Evolutionary conservation across 2,797 vertebrate genomes (phyloP).

Genomic region (Lutjanus argentimaculatus): DNA sequence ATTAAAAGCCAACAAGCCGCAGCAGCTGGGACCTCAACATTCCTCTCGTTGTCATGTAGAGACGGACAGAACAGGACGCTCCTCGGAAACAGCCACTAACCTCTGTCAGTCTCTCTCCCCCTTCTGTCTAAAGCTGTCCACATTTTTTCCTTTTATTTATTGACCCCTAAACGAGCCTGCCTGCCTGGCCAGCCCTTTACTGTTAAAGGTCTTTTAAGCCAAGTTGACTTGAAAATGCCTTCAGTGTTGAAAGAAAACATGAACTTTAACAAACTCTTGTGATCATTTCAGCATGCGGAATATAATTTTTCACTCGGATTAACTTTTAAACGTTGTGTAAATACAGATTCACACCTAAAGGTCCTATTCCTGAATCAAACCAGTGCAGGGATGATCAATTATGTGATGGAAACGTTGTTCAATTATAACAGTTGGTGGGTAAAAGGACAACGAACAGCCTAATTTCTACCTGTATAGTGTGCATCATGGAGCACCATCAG

Average conservation of each 20-base stretch:
- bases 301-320: neutral
- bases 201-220: constrained; percentile 33
- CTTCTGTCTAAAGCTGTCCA: constrained; percentile 45
- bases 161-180: constrained; percentile 41
- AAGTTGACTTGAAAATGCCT: constrained; percentile 52
- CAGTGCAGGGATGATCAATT: no score
- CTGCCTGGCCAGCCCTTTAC: constrained; percentile 9
- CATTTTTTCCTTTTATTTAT: constrained; percentile 49
- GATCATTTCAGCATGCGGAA: constrained; percentile 9
- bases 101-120: constrained; percentile 56
- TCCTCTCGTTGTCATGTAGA: constrained; percentile 74
- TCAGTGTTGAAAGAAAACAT: constrained; percentile 38
- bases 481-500: no score
- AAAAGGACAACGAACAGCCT: no score
- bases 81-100: constrained; percentile 67
- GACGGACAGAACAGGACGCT: constrained; percentile 62
- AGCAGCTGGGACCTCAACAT: constrained; percentile 79
- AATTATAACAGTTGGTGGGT: no score
- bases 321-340: neutral
- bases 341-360: no score
- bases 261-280: neutral
- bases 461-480: no score
- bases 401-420: no score
- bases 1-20: constrained; percentile 77
- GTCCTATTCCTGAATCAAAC: no score